Evolutionary conservation across 2,113 vertebrate species (phyloP).

Genomic region (Clarias magur): DNA sequence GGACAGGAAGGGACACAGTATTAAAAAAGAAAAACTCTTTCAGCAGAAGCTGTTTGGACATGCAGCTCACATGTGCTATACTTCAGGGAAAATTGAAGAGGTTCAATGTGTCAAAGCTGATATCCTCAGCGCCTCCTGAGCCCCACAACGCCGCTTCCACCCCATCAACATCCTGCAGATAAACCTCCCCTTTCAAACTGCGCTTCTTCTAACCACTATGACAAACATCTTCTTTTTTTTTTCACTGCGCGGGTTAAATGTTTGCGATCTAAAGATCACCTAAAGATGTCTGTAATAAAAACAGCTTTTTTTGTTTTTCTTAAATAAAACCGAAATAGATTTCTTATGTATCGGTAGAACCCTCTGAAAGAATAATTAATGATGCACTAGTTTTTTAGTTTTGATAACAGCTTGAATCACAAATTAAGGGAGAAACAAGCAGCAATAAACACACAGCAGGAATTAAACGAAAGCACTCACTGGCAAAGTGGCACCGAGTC

Average conservation of each 20-base stretch:
- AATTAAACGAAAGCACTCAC: background rate
- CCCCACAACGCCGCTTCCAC: constrained; percentile 45
- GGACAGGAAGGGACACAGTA: background rate
- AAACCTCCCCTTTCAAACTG: constrained; percentile 18
- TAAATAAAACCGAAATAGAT: background rate
- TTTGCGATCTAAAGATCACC: background rate
- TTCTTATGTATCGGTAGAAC: background rate
- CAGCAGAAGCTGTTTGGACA: constrained; percentile 37
- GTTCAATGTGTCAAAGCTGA: constrained; percentile 43
- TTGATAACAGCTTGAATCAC: background rate
- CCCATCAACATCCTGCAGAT: constrained; percentile 36
- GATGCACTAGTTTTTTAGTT: background rate
- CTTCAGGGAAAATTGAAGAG: constrained; percentile 35
- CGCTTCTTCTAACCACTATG: constrained; percentile 3
- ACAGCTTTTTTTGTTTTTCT: background rate
- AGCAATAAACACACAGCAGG: constrained; percentile 13
- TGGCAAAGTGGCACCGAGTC: background rate
- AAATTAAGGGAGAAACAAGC: background rate
- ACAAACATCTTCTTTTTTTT: constrained; percentile 20
- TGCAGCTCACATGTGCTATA: constrained; percentile 33
- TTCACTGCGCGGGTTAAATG: background rate
- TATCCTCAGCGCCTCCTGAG: constrained; percentile 29
- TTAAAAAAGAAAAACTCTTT: constrained; percentile 22
- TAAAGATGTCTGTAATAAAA: background rate
- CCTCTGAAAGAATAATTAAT: background rate